Evolutionary conservation across 2,113 vertebrate genomes (phyloP).

Genomic region (Zosterops japonicus): DNA sequence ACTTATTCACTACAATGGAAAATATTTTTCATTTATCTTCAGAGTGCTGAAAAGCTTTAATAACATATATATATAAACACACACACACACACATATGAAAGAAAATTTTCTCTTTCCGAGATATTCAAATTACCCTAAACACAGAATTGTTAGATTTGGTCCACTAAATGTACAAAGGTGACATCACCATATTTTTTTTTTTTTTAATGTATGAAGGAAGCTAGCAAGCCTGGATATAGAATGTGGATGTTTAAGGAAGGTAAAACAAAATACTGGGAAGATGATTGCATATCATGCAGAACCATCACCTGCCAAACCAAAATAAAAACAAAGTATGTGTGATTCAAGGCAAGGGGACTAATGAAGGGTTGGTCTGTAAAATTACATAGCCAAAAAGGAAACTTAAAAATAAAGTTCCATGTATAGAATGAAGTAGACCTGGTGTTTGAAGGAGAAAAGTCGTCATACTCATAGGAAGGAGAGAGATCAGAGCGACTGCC

Average conservation of each 20-base stretch:
- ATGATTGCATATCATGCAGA: constrained; percentile 76
- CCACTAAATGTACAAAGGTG: constrained; percentile 61
- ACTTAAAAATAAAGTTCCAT: constrained; percentile 61
- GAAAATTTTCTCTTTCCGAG: not conserved
- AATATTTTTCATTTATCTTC: not conserved
- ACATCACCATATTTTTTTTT: constrained; percentile 66
- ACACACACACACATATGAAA: fast-evolving
- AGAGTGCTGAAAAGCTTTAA: not conserved
- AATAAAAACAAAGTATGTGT: constrained; percentile 67
- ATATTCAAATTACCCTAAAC: not conserved
- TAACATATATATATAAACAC: fast-evolving
- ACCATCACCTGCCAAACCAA: constrained; percentile 71
- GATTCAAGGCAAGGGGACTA: constrained; percentile 52
- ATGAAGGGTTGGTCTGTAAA: constrained; percentile 59
- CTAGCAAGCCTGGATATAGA: constrained; percentile 57
- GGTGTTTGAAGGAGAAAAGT: constrained; percentile 83
- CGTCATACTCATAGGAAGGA: constrained; percentile 88
- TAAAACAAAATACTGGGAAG: constrained; percentile 68
- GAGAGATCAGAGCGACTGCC: constrained; percentile 90
- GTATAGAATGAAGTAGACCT: constrained; percentile 78
- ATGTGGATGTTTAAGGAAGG: constrained; percentile 61
- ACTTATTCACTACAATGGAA: not conserved
- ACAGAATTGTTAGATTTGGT: not conserved
- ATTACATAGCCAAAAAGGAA: constrained; percentile 45
- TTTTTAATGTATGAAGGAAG: constrained; percentile 25